Percentiles rank a stretch among this genome's conserved stretches.
phyloP scores from a whole-genome alignment of 2,888 invertebrate genomes.

The Esperia sulphurella region DNA sequence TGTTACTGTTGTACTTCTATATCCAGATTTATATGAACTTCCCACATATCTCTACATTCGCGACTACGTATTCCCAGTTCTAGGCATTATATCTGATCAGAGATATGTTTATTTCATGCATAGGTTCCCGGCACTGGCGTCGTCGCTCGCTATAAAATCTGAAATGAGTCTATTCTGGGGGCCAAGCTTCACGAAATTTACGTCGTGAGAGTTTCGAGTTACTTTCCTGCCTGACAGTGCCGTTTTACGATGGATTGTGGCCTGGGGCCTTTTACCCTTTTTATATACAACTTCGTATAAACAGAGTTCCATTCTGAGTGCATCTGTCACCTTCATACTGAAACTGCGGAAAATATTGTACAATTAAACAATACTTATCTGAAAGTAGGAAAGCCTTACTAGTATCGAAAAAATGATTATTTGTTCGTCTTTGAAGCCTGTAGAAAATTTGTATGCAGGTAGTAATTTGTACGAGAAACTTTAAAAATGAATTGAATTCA shows the following conservation, averaged over 20 bases:
- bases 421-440: too few relatives aligned
- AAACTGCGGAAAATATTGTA: too few relatives aligned
- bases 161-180: conserved; percentile 44
- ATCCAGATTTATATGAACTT: not conserved
- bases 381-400: too few relatives aligned
- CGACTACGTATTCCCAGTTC: conserved; percentile 2
- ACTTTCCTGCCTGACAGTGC: conserved; percentile 20
- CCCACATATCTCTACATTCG: not conserved
- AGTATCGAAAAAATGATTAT: too few relatives aligned
- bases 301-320: too few relatives aligned
- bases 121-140: conserved; percentile 36
- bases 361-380: too few relatives aligned
- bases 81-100: conserved; percentile 35
- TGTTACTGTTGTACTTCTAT: not conserved
- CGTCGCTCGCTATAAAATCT: conserved; percentile 42
- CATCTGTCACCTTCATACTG: too few relatives aligned
- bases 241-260: not conserved
- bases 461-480: too few relatives aligned
- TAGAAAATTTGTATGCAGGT: too few relatives aligned
- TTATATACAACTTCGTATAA: too few relatives aligned
- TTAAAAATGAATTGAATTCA: too few relatives aligned
- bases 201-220: conserved; percentile 27
- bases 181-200: conserved; percentile 30
- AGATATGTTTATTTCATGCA: conserved; percentile 59
- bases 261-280: too few relatives aligned